Conservation (phyloP, 2,888 invertebrate species). For the Omphaloscelis lunosa region DNA sequence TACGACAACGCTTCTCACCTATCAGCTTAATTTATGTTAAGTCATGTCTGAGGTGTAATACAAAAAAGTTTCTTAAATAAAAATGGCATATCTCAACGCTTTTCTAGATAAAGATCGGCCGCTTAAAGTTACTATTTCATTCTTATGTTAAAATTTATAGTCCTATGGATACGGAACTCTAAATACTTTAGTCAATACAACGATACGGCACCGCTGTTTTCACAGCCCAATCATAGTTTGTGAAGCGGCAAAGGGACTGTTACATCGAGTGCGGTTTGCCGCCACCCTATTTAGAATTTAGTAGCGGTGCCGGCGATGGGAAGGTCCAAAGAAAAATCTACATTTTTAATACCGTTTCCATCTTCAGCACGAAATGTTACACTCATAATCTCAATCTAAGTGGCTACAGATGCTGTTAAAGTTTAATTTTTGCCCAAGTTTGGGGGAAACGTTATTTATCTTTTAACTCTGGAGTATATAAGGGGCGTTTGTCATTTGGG, state of each 20-base stretch:
- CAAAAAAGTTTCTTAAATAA: too few species aligned
- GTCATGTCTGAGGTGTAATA: not conserved
- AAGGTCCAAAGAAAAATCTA: constrained; percentile 69
- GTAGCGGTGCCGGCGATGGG: constrained; percentile 53
- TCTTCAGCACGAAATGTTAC: constrained; percentile 61
- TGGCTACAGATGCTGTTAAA: constrained; percentile 58
- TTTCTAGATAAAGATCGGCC: not conserved
- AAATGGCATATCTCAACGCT: not conserved
- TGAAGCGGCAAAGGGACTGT: constrained; percentile 70
- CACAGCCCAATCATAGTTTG: constrained; percentile 40
- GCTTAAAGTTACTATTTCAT: not conserved
- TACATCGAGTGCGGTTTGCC: constrained; percentile 69
- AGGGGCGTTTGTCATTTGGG: constrained; percentile 52
- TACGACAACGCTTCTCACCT: not conserved
- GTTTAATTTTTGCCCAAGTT: constrained; percentile 48
- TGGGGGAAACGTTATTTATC: constrained; percentile 51
- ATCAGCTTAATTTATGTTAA: not conserved
- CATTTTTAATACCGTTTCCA: constrained; percentile 70
- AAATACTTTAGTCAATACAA: not conserved
- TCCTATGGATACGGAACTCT: not conserved
- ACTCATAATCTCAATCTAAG: constrained; percentile 67
- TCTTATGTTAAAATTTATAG: not conserved
- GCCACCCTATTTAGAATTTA: constrained; percentile 73
- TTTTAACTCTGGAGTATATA: constrained; percentile 36
- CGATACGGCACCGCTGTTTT: constrained; percentile 21